These are phyloP conservation scores for Lasioglossum pauxillum DNA, from an alignment of 2,888 invertebrate species.

Conservation along the genomic window DNA sequence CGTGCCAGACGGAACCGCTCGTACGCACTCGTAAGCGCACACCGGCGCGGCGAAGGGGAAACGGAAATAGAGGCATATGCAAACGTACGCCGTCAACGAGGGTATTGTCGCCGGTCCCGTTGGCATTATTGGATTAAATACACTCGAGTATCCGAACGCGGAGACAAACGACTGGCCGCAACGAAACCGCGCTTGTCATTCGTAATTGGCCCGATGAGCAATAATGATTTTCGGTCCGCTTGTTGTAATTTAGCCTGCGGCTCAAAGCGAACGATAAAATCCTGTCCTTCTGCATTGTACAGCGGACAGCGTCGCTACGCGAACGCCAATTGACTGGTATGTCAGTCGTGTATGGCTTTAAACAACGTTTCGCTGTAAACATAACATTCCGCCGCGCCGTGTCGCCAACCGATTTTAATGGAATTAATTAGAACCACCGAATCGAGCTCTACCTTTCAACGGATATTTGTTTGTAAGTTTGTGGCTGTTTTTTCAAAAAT, in stretches of 20 bases:
- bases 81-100: constrained; percentile 61
- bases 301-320: neutral
- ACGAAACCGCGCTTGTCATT: constrained; percentile 61
- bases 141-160: constrained; percentile 60
- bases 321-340: constrained; percentile 13
- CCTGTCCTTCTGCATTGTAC: neutral
- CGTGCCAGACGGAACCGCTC: constrained; percentile 58
- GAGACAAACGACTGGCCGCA: constrained; percentile 58
- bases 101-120: constrained; percentile 60
- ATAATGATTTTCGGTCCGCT: constrained; percentile 45
- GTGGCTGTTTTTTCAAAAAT: neutral
- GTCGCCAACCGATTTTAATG: neutral
- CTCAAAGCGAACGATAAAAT: constrained; percentile 1
- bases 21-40: constrained; percentile 56
- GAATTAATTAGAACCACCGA: neutral
- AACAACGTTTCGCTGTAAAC: neutral
- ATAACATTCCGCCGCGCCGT: neutral
- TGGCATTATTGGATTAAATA: constrained; percentile 65
- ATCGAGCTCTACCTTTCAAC: neutral
- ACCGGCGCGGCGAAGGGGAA: constrained; percentile 41
- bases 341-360: neutral
- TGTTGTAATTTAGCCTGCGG: constrained; percentile 29
- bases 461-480: neutral
- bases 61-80: constrained; percentile 65
- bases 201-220: constrained; percentile 55